Evolutionary conservation across 2,888 invertebrate genomes (phyloP), one percentile per base, ranked within the genome.

Genomic region (Ethmia dodecea): DNA sequence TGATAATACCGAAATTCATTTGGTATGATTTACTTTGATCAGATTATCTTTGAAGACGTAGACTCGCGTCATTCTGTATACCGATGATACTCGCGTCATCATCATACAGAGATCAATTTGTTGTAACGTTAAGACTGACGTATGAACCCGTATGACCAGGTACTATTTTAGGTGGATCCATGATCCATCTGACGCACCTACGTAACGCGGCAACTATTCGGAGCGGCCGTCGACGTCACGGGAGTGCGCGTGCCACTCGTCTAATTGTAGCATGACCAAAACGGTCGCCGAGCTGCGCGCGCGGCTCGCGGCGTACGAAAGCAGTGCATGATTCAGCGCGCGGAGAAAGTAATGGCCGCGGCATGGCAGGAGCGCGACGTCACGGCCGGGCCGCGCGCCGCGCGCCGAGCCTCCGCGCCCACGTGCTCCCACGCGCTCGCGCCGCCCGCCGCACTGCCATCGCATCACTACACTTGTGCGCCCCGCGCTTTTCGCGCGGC

Each of bases 201-300:
- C 81, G 83, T 79, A 77, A 73, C 67, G 64, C 47, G 43, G 42
- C 43, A 76, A 74, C 60, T 73, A 81, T 76, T 72, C 60, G 57
- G 60, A 60, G 60, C 62, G 59, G 57, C 51, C 41, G 54, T 49
- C 69, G 55, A 80, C 84, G 84, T 86, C 84, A 84, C 72, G 56
- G 80, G 77, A 69, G 60, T 63, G 68, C 69, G 70, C 74, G 75
- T 73, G 64, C 60, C 71, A 62, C 56, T 54, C 55, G 51, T 71
- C 83, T 84, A 83, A 86, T 80, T 80, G 75, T 74, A 61, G 84
- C 76, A 77, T 71, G 56, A 64, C 84, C 80, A 77, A 81, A 84
- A 72, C 72, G 68, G 83, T 78, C 67, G 61, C 60, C 63, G 65
- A 55, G 60, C 63, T 61, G 60, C 53, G 49, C 58, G 60, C 61